These are phyloP conservation scores for Iselma pallidipennis DNA, from an alignment of 2,888 invertebrate genomes.

Conservation along the genomic window DNA sequence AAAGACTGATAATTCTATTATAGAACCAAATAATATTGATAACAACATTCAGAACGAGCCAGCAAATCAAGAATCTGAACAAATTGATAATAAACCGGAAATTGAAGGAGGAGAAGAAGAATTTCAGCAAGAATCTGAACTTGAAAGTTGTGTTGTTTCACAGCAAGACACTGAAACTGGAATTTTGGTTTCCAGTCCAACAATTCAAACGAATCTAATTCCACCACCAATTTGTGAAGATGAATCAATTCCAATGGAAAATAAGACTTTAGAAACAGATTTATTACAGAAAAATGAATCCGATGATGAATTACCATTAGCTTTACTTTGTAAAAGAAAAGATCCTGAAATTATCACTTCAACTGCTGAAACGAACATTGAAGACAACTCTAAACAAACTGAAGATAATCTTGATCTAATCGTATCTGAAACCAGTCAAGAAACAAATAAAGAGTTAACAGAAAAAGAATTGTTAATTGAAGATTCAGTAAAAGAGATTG, in stretches of 20 bases:
- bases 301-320: conserved; percentile 41
- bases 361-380: not conserved
- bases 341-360: not conserved
- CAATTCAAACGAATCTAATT: too few species aligned
- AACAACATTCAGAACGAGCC: not conserved
- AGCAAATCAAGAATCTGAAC: not conserved
- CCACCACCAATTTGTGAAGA: not conserved
- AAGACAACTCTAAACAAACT: not conserved
- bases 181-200: too few species aligned
- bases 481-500: not conserved
- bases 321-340: conserved; percentile 13
- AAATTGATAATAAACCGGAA: not conserved
- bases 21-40: not conserved
- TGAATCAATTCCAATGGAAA: not conserved
- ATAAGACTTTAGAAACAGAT: not conserved
- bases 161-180: too few species aligned
- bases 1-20: not conserved
- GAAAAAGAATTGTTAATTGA: too few species aligned
- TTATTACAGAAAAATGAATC: conserved; percentile 29
- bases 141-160: too few species aligned
- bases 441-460: not conserved
- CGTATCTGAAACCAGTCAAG: not conserved
- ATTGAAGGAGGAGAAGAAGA: not conserved
- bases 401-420: not conserved
- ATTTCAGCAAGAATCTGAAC: not conserved